phyloP scores from a whole-genome alignment of 2,797 vertebrate species.

The Oophaga sylvatica region DNA sequence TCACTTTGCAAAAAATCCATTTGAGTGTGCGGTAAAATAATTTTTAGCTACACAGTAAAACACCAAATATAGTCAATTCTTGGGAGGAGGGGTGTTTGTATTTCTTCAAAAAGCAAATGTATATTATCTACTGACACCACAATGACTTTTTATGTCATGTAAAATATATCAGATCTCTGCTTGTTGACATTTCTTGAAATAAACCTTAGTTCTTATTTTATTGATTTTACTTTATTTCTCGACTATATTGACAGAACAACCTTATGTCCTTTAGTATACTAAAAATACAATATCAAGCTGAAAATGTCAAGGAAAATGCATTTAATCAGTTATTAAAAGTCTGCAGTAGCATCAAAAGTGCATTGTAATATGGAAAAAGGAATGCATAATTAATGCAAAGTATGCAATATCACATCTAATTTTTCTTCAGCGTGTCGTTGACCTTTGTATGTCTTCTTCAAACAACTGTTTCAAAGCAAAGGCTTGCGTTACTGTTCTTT shows the following conservation, averaged over 20 bases:
- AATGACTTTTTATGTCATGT: not conserved
- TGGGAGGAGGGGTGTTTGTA: too few species aligned
- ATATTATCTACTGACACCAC: not conserved
- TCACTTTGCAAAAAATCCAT: too few species aligned
- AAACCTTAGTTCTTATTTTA: conserved; percentile 10
- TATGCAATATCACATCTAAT: conserved; percentile 49
- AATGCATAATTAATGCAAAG: conserved; percentile 58
- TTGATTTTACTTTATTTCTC: conserved; percentile 19
- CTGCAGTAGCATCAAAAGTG: conserved; percentile 25
- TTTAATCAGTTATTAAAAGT: conserved; percentile 30
- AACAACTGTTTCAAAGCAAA: conserved; percentile 35
- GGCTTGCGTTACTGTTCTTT: conserved; percentile 19
- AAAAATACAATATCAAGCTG: conserved; percentile 35
- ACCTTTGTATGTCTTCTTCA: conserved; percentile 53
- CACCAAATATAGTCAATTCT: too few species aligned
- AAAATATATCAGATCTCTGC: not conserved
- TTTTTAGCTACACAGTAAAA: too few species aligned
- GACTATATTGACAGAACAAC: conserved; percentile 33
- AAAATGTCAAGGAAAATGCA: conserved; percentile 40
- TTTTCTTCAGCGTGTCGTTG: conserved; percentile 43
- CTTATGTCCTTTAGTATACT: conserved; percentile 24
- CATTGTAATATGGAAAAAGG: conserved; percentile 34
- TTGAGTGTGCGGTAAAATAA: too few species aligned
- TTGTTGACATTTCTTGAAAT: not conserved
- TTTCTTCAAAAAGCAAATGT: too few species aligned